Evolutionary conservation across 2,113 vertebrate species (phyloP).

Genomic region (Rattus norvegicus): DNA sequence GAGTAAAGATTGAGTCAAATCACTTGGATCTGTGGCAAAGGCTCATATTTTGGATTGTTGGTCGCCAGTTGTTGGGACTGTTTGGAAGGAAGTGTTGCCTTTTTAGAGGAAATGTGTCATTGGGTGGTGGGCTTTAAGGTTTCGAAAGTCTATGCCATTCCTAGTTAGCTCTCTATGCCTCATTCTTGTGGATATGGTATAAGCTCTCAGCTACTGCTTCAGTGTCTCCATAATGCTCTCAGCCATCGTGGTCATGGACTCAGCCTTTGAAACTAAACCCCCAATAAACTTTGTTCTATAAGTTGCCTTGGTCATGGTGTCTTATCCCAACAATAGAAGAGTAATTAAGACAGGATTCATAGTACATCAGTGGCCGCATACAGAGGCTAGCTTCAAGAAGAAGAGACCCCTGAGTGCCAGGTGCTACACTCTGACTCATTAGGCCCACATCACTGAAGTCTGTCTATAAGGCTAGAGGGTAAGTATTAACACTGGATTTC

Average conservation of each 20-base stretch:
- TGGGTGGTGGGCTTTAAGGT: neutral
- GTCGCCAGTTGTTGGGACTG: neutral
- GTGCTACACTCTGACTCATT: neutral
- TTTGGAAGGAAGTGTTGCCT: neutral
- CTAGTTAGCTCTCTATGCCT: neutral
- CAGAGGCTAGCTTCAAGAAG: neutral
- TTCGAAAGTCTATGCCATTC: neutral
- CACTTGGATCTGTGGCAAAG: neutral
- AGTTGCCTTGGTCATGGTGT: neutral
- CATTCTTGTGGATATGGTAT: neutral
- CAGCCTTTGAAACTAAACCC: neutral
- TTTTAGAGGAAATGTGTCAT: neutral
- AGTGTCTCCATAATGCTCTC: too few species aligned
- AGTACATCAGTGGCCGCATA: neutral
- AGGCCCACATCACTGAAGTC: neutral
- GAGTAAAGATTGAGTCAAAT: neutral
- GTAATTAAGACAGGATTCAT: neutral
- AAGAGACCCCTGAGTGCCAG: neutral
- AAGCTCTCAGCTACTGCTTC: neutral
- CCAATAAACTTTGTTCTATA: neutral
- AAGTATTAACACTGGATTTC: neutral
- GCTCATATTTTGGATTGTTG: neutral
- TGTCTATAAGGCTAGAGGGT: fast-evolving
- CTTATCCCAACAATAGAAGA: neutral
- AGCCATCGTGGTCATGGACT: neutral